Evolutionary conservation across 1,140 invertebrate genomes (phyloP), one percentile per base, ranked within the genome.

Genomic region (Oncopodura yosiiana): DNA sequence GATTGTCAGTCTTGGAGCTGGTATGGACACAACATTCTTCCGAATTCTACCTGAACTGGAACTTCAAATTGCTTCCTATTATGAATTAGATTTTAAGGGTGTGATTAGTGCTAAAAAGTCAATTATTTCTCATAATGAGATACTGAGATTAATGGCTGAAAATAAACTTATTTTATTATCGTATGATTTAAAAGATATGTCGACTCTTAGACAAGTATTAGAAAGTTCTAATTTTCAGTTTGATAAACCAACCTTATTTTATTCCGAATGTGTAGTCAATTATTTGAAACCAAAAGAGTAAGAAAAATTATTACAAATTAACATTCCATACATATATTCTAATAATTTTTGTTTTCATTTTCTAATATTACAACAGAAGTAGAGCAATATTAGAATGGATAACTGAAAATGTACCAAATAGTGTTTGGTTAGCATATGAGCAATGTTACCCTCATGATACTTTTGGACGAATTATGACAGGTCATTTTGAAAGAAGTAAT

Each of bases 191-290:
- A 12, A 58, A 49, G 27, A 61, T 19, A 34, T 56, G 3, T 11
- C 24, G 3, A 37, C 26, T 3, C 16, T 63, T 16, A 29, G 49
- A 14, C 43, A 49, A 12, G 30, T 43, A 11, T 43, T 64, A 37
- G 18, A 27, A 32, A 52, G 27, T 27, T 30, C 26, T 5, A 24
- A 42, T 2, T 58, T 64, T 49, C 49, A 64, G 14, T 56, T 52
- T 32, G 16, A 53, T 2, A 18, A 39, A 21, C 54, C 62, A 18
- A 61, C 62, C 27, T 4, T 64, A n/a, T 60, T 64, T 49, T 64
- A 64, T 26, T 60, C 58, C 2, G 62, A 64, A 43, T 64, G 62
- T 32, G 62, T 64, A 21, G 62, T 64, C 12, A 64, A 64, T 34
- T 64, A 64, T 39, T 41, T 64, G 21, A 19, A 34, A 23, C 58